Evolutionary conservation across 1,140 invertebrate species (phyloP), one percentile per base, ranked within the genome.

Genomic region (Drosophila oshimai): DNA sequence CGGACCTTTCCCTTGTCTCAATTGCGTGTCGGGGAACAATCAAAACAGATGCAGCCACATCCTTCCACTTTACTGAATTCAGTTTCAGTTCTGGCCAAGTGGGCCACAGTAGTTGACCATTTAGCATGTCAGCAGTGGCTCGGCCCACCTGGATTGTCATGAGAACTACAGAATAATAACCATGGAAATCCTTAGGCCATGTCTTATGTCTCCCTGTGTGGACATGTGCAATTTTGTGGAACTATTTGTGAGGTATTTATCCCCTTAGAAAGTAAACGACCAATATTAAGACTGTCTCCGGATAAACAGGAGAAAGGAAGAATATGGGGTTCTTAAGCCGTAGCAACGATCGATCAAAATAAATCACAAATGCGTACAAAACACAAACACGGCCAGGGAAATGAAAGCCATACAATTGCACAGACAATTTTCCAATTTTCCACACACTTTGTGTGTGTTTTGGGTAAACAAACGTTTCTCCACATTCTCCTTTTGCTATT

Each of bases 351-450:
- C 79, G 80, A 84, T 84, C 79, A 84, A 84, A 86, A 84, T 84
- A 84, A 86, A 84, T 84, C 79, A 64, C 41, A 78, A 83, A 77
- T 77, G 74, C 58, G 58, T 61, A 64, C 62, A 60, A 77, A 80
- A 73, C 61, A 81, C 26, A 44, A 50, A 71, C 49, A 67, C 41
- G 31, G 33, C 18, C 42, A 31, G 7, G 15, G 26, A 20, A 65
- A 50, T 47, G 57, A 64, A 86, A 86, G 79, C 75, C 80, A 55
- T 71, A 64, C 75, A 86, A 86, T 84, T 84, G 80, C 77, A 60
- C 70, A 77, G 70, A 79, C 81, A 87, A 87, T 84, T 86, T 87
- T 87, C 81, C 71, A 86, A 87, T 86, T 86, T 86, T 69, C 79
- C 62, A 53, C 46, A 62, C 69, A 72, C 68, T 71, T 39, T 58